Percentiles rank a stretch among this genome's conserved stretches.
Evolutionary conservation across 2,797 vertebrate species (phyloP).

Genomic region (Clarias pachynema): DNA sequence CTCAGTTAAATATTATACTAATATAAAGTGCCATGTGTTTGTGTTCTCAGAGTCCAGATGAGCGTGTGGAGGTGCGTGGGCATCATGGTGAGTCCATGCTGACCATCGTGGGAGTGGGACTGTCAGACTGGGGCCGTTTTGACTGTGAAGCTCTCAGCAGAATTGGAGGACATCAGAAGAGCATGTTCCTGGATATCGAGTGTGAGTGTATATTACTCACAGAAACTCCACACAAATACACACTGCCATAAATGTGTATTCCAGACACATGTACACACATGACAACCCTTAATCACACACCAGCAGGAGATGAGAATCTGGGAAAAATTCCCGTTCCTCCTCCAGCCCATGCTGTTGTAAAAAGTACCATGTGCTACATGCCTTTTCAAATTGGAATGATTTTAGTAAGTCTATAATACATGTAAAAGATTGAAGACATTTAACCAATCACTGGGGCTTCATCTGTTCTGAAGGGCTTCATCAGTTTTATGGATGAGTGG

Average conservation of each 20-base stretch:
- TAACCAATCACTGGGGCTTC: constrained; percentile 12
- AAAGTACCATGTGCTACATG: constrained; percentile 15
- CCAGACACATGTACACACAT: constrained; percentile 1
- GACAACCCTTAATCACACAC: constrained; percentile 14
- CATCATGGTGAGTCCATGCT: constrained; percentile 88
- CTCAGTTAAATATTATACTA: background rate
- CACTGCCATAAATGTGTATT: background rate
- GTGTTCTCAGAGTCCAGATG: constrained; percentile 83
- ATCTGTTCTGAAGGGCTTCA: constrained; percentile 11
- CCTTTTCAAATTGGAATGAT: constrained; percentile 21
- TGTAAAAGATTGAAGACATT: constrained; percentile 20
- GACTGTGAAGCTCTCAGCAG: constrained; percentile 96
- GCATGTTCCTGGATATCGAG: constrained; percentile 98
- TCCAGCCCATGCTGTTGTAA: constrained; percentile 6
- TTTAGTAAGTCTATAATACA: constrained; percentile 30
- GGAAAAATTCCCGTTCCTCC: constrained; percentile 3
- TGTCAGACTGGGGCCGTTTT: constrained; percentile 91
- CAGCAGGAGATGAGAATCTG: constrained; percentile 3
- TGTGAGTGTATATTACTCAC: constrained; percentile 77
- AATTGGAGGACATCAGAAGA: constrained; percentile 97
- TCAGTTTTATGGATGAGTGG: background rate
- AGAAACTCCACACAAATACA: constrained; percentile 2
- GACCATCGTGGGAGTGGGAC: constrained; percentile 87
- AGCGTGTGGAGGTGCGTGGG: constrained; percentile 89
- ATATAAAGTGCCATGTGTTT: constrained; percentile 16